Evolutionary conservation across 2,888 invertebrate genomes (phyloP).

Genomic region (Hipparchia semele): DNA sequence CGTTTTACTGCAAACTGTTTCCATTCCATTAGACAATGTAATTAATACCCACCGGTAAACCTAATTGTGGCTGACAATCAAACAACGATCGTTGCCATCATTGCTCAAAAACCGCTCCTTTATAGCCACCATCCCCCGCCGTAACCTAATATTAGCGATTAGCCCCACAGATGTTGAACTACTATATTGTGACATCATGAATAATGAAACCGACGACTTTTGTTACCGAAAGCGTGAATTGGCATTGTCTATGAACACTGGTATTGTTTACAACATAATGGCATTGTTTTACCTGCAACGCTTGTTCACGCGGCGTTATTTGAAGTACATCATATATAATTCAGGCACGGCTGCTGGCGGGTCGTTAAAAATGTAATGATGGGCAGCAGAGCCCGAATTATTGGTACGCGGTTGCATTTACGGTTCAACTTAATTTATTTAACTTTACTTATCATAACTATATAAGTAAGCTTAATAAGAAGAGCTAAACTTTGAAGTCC

Average conservation of each 20-base stretch:
- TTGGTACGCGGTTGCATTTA: constrained; percentile 9
- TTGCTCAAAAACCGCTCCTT: constrained; percentile 69
- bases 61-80: constrained; percentile 72
- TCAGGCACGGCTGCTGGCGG: constrained; percentile 19
- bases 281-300: constrained; percentile 62
- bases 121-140: constrained; percentile 37
- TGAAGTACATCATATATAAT: constrained; percentile 35
- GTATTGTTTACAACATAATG: constrained; percentile 65
- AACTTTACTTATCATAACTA: no score
- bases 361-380: constrained; percentile 21
- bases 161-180: constrained; percentile 54
- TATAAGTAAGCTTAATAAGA: no score
- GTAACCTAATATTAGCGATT: constrained; percentile 47
- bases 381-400: background rate
- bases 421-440: no score
- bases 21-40: constrained; percentile 77
- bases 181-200: constrained; percentile 58
- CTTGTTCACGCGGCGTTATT: constrained; percentile 43
- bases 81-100: constrained; percentile 58
- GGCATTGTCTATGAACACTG: constrained; percentile 55
- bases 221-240: constrained; percentile 51
- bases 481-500: no score
- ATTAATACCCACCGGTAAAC: constrained; percentile 76
- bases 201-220: constrained; percentile 59
- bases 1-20: constrained; percentile 22